Evolutionary conservation across 2,888 invertebrate species (phyloP).

Genomic region (Melieria picta): DNA sequence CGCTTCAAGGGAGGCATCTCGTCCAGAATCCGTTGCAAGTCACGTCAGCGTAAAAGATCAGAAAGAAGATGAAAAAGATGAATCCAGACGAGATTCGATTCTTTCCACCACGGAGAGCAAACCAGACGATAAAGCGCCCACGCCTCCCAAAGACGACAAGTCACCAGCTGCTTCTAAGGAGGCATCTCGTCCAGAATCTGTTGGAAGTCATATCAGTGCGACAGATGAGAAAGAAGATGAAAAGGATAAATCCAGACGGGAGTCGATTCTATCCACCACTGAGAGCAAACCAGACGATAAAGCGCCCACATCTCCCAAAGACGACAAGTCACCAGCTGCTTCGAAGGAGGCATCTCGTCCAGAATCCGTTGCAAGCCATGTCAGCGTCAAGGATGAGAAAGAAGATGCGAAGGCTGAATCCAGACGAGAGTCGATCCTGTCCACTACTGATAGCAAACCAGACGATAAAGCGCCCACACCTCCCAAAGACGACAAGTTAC

Average conservation of each 20-base stretch:
- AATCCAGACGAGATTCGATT: not conserved
- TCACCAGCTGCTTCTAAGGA: slow-evolving; percentile 33
- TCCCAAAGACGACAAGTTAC: slow-evolving; percentile 22
- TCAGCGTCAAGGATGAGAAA: slow-evolving; percentile 9
- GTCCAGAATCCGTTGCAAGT: slow-evolving; percentile 10
- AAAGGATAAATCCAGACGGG: slow-evolving; percentile 40
- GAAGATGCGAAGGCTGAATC: slow-evolving; percentile 17
- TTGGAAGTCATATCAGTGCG: not conserved
- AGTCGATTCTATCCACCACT: slow-evolving; percentile 25
- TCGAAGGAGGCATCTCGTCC: slow-evolving; percentile 21
- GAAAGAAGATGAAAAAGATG: slow-evolving; percentile 26
- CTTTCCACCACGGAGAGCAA: not conserved
- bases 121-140: slow-evolving; percentile 33
- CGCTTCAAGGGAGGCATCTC: slow-evolving; percentile 19
- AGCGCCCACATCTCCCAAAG: slow-evolving; percentile 32
- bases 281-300: slow-evolving; percentile 33
- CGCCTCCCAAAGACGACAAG: slow-evolving; percentile 35
- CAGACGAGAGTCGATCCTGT: slow-evolving; percentile 17
- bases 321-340: too few species aligned
- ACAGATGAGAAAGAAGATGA: slow-evolving; percentile 6
- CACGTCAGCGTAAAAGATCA: slow-evolving; percentile 12
- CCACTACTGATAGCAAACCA: slow-evolving; percentile 21
- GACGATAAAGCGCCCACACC: slow-evolving; percentile 26
- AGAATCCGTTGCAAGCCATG: slow-evolving; percentile 43
- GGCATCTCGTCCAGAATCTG: slow-evolving; percentile 34